A percentile compares a stretch with the other conserved stretches of the same genome.
These are phyloP conservation scores for Quadriops clusia DNA, from an alignment of 2,888 invertebrate species.

Conservation along the genomic window DNA sequence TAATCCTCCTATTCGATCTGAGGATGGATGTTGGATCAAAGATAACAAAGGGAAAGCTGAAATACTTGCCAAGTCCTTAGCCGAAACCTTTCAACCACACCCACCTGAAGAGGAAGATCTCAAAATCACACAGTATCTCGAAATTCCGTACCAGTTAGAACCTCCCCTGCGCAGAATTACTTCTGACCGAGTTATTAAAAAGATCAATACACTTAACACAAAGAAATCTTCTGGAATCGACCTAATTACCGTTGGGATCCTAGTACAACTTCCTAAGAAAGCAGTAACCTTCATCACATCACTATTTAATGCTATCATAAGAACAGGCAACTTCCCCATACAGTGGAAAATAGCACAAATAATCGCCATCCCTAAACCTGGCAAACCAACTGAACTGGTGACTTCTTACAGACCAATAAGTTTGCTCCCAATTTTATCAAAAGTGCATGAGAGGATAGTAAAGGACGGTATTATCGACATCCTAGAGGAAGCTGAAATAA, in stretches of 20 bases:
- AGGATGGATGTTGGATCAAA: conserved; percentile 16
- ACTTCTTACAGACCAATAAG: conserved; percentile 17
- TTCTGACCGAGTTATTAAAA: conserved; percentile 8
- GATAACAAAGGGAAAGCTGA: conserved; percentile 16
- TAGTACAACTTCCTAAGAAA: conserved; percentile 16
- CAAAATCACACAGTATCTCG: conserved; percentile 8
- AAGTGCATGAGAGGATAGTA: conserved; percentile 17
- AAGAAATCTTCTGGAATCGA: conserved; percentile 20
- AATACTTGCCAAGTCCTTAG: conserved; percentile 15
- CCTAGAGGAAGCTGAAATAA: conserved; percentile 8
- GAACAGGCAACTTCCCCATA: conserved; percentile 16
- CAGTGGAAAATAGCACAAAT: conserved; percentile 16
- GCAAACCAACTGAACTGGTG: conserved; percentile 13
- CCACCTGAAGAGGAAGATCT: conserved; percentile 10
- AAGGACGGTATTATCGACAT: conserved; percentile 9
- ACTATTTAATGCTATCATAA: conserved; percentile 14
- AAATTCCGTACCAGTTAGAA: conserved; percentile 10
- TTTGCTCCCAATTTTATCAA: conserved; percentile 16
- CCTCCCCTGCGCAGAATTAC: conserved; percentile 7
- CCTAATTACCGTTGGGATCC: conserved; percentile 17
- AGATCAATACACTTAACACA: conserved; percentile 5
- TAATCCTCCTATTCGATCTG: conserved; percentile 13
- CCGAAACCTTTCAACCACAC: conserved; percentile 16
- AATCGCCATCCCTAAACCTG: conserved; percentile 19
- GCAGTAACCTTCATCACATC: conserved; percentile 6